Percentiles rank a stretch among this genome's conserved stretches.
Conservation (phyloP, 2,888 invertebrate species). For the Apodemia mormo region DNA sequence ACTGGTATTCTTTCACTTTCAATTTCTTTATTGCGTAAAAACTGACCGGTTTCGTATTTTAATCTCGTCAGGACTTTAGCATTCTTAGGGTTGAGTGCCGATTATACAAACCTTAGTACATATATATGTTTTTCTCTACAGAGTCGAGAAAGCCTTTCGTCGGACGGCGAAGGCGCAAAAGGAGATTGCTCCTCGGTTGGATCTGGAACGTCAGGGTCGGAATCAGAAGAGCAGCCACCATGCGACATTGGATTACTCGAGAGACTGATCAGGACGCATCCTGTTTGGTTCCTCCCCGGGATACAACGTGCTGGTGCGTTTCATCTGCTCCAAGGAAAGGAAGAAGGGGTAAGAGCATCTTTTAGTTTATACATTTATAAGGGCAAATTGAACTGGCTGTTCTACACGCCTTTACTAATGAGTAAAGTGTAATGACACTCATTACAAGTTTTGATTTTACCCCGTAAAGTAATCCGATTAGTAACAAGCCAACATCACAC, state of each 20-base stretch:
- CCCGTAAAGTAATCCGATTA: too few species aligned
- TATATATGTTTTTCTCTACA: constrained; percentile 49
- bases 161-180: constrained; percentile 82
- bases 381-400: too few species aligned
- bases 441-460: too few species aligned
- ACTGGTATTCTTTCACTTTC: too few species aligned
- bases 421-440: too few species aligned
- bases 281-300: constrained; percentile 97
- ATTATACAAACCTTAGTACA: background rate
- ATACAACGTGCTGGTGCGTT: constrained; percentile 96
- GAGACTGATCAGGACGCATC: constrained; percentile 93
- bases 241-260: constrained; percentile 93
- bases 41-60: too few species aligned
- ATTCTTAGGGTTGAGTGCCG: too few species aligned
- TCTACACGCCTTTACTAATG: too few species aligned
- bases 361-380: constrained; percentile 46
- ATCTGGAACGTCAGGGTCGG: constrained; percentile 77
- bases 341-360: constrained; percentile 87
- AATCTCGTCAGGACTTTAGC: too few species aligned
- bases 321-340: constrained; percentile 95
- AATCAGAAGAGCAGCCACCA: constrained; percentile 86
- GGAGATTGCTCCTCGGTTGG: constrained; percentile 83
- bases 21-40: background rate
- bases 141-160: constrained; percentile 86
- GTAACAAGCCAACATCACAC: too few species aligned